phyloP scores from a whole-genome alignment of 2,113 vertebrate genomes.

The Felis chaus region DNA sequence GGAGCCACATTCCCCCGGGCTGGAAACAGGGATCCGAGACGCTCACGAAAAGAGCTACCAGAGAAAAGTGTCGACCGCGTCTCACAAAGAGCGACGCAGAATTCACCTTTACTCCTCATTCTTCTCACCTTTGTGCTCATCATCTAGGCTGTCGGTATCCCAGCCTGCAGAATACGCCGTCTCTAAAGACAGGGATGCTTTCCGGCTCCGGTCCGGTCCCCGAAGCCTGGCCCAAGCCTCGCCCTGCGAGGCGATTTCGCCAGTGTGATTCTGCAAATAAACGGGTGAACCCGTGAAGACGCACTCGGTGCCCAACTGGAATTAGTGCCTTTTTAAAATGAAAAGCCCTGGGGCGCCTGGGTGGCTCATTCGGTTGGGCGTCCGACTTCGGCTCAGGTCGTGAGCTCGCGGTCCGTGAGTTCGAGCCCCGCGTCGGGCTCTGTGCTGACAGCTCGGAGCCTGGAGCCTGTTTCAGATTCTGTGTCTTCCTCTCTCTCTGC shows the following conservation, averaged over 20 bases:
- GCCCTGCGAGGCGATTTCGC: no score
- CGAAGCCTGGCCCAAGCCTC: no score
- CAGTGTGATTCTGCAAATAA: accelerated
- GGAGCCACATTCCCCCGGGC: no score
- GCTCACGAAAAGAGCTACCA: not conserved
- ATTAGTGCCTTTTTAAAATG: not conserved
- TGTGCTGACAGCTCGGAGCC: no score
- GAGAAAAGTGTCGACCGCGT: not conserved
- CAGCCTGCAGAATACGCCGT: not conserved
- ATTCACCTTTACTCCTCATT: not conserved
- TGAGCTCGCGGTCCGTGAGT: no score
- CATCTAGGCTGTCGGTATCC: no score
- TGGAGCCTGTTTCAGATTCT: no score
- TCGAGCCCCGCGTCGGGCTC: no score
- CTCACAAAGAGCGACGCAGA: not conserved
- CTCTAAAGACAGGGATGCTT: not conserved
- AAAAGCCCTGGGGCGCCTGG: not conserved
- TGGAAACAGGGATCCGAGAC: not conserved
- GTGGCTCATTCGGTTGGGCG: no score
- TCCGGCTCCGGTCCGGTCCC: not conserved
- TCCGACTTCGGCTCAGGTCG: no score
- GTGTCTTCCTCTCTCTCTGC: no score
- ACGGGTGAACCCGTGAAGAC: accelerated
- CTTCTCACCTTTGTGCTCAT: not conserved
- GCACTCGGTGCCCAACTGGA: not conserved